Percentiles rank a stretch among this genome's conserved stretches.
phyloP scores from a whole-genome alignment of 2,113 vertebrate species.

The Platanista minor region DNA sequence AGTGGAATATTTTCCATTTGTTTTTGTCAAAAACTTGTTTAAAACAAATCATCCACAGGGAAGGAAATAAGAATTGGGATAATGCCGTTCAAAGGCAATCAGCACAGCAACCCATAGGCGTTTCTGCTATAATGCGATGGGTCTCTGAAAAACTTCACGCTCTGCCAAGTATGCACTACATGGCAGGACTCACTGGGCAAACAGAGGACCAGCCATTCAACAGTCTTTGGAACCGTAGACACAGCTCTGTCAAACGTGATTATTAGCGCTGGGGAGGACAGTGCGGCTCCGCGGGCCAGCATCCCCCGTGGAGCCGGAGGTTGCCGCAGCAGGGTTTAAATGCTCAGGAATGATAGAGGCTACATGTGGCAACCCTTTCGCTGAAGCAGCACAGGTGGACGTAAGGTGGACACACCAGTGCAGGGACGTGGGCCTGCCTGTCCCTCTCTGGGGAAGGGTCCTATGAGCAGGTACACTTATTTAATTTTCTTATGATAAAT shows the following conservation, averaged over 20 bases:
- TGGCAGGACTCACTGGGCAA: neutral
- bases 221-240: neutral
- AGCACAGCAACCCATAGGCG: neutral
- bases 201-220: neutral
- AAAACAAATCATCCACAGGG: neutral
- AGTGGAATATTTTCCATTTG: constrained; percentile 35
- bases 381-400: neutral
- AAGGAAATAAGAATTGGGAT: neutral
- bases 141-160: neutral
- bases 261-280: neutral
- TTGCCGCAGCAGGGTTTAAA: neutral
- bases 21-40: neutral
- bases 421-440: neutral
- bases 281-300: neutral
- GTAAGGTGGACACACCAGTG: fast-evolving
- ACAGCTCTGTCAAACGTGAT: neutral
- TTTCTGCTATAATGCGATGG: neutral
- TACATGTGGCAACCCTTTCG: neutral
- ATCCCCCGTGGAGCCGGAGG: neutral
- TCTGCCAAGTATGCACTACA: neutral
- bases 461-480: neutral
- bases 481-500: neutral
- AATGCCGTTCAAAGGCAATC: neutral
- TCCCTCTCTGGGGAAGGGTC: neutral
- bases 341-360: neutral